Base-by-base conservation (phyloP, 1,140 invertebrate genomes). In the Nasonia giraulti region DNA sequence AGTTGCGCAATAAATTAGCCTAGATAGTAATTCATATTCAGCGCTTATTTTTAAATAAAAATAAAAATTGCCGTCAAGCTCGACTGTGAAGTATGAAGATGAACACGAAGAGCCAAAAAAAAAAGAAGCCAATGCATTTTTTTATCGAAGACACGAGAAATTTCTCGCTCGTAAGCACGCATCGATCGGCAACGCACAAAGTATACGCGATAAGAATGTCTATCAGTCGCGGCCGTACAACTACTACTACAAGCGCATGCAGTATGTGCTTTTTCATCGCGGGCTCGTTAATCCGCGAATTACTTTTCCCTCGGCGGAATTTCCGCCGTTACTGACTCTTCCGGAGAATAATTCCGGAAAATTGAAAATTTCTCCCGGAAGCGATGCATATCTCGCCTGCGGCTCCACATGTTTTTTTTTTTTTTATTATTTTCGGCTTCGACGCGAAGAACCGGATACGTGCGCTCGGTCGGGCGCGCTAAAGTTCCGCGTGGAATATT, bases 181-280 rank as follows among this genome's bases (percentile, higher is more conserved):
- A 82, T 74, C 69, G 80, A 82, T 74, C 71, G 47, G 33, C 33
- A 37, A 37, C 4, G 11, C 31, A 33, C 71, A 27, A 82, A 82
- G 27, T 55, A 27, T 27, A 37, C 47, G 47, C 69, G 71, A 74
- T 82, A 82, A 82, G 80, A 82, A 82, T 82, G 80, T 33, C 71
- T 74, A 82, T 82, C 80, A 74, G 68, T 73, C 40, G 17, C 11
- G 44, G 4, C 5, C 7, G 11, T 37, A 37, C 33, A 4, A 37
- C 37, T 20, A 37, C 33, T 37, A 37, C 37, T 20, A 44, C 27
- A 17, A 1, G 23, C 14, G 14, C 33, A 50, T 55, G 44, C 55
- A 27, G 27, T 44, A 17, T 74, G 50, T 74, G 27, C 23, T 27
- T 71, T 44, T 71, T 80, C 66, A 71, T 80, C n/a, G 7, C 31